Evolutionary conservation across 2,888 invertebrate genomes (phyloP).

Genomic region (Vannuccia rotundouncinata): DNA sequence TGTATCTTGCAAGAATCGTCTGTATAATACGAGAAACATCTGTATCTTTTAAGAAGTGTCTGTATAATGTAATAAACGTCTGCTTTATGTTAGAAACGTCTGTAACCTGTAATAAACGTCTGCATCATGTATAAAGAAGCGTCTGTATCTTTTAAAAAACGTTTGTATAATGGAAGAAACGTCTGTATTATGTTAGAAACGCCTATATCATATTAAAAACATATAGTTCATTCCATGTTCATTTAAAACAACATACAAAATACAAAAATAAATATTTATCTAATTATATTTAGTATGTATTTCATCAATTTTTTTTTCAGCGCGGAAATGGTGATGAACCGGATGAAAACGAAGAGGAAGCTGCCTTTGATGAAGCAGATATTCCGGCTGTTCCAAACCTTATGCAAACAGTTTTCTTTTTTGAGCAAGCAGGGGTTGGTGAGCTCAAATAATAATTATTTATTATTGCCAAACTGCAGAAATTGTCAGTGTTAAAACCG

Average conservation of each 20-base stretch:
- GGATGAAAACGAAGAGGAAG: constrained; percentile 42
- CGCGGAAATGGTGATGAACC: constrained; percentile 47
- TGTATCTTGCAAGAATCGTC: too few species aligned
- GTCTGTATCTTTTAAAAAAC: too few species aligned
- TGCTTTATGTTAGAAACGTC: too few species aligned
- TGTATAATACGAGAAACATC: too few species aligned
- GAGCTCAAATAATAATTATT: neutral
- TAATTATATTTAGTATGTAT: neutral
- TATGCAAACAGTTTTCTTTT: constrained; percentile 59
- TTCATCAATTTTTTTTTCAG: neutral
- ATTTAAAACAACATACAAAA: too few species aligned
- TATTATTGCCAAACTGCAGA: neutral
- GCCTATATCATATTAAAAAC: too few species aligned
- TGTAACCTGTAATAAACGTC: too few species aligned
- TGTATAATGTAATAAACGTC: constrained; percentile 53
- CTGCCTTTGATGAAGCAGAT: constrained; percentile 50
- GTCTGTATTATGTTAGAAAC: too few species aligned
- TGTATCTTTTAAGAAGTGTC: constrained; percentile 54
- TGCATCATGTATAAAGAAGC: too few species aligned
- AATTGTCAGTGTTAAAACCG: neutral
- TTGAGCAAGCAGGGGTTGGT: constrained; percentile 69
- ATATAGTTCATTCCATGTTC: too few species aligned
- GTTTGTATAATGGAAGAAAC: too few species aligned
- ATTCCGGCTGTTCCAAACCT: constrained; percentile 57
- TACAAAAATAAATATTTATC: too few species aligned